phyloP scores from a whole-genome alignment of 2,797 vertebrate species.

The Dromococcyx pavoninus region DNA sequence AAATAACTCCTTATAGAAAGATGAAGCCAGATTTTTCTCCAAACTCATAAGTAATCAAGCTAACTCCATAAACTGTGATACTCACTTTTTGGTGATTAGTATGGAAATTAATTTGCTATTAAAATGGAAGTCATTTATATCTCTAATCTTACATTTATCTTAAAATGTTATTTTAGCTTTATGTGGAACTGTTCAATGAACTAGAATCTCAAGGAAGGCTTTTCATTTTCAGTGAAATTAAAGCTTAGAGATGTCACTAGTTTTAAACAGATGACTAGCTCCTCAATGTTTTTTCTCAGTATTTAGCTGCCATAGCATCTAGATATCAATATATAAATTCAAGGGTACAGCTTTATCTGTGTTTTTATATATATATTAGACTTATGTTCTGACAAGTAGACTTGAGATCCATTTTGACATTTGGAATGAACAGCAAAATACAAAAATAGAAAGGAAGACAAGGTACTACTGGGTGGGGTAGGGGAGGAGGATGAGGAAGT shows the following conservation, averaged over 20 bases:
- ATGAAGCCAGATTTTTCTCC: background rate
- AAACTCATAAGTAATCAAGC: background rate
- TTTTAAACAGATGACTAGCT: background rate
- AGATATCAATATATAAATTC: background rate
- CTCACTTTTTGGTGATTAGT: background rate
- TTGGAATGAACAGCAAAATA: background rate
- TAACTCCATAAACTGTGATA: background rate
- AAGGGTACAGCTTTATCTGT: background rate
- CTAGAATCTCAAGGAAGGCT: background rate
- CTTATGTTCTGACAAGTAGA: background rate
- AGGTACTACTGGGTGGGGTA: background rate
- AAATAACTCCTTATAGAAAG: background rate
- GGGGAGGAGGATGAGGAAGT: too few species aligned
- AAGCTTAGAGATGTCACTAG: background rate
- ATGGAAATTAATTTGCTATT: background rate
- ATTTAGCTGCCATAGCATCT: background rate
- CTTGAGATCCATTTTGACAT: background rate
- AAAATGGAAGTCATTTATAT: background rate
- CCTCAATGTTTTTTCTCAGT: background rate
- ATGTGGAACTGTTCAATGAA: background rate
- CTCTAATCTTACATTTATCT: background rate
- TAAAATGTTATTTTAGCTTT: background rate
- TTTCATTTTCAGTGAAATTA: background rate
- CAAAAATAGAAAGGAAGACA: background rate
- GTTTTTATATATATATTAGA: background rate